Evolutionary conservation across 2,888 invertebrate species (phyloP), one percentile per base, ranked within the genome.

Genomic region (Drosophila formosana): DNA sequence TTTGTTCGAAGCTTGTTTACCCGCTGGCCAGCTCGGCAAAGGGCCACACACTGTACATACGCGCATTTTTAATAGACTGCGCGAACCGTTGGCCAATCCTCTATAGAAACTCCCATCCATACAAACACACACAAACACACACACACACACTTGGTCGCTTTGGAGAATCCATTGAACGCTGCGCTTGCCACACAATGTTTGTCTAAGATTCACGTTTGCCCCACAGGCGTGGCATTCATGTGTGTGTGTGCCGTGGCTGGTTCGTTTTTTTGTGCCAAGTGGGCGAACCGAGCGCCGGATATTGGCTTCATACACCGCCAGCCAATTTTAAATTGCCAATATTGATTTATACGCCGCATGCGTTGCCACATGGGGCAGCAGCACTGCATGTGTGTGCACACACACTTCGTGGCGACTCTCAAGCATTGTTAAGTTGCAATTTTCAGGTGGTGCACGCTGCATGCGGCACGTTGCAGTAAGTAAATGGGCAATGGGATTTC

Each of bases 251-350:
- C 45, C 13, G 25, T 25, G 39, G 11, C 23, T 47, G 39, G 11
- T 6, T 23, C 45, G 43, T 11, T 57, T 45, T 43, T 58, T 55
- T 60, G 62, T 8, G 55, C 34, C 65, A 62, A 66, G 72, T 69
- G 77, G 51, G 66, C 72, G 68, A 75, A 71, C 69, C 70, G 66
- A 65, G 57, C 68, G 45, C 82, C 88, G 85, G 84, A 88, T 84
- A 85, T 88, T 85, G 88, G 88, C 85, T 85, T 87, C 82, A 85
- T 84, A 81, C 77, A 85, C 86, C 85, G 85, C 88, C 80, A 86
- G 86, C 88, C 88, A 86, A 86, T 86, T 86, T 86, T 78, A 88
- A 86, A 86, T 86, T 88, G 88, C 85, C 88, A 86, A 88, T 86
- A 86, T 88, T 86, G 85, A 86, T 86, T 86, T 86, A 88, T 86